phyloP scores from a whole-genome alignment of 2,113 vertebrate genomes.

The Ceyx cyanopectus region DNA sequence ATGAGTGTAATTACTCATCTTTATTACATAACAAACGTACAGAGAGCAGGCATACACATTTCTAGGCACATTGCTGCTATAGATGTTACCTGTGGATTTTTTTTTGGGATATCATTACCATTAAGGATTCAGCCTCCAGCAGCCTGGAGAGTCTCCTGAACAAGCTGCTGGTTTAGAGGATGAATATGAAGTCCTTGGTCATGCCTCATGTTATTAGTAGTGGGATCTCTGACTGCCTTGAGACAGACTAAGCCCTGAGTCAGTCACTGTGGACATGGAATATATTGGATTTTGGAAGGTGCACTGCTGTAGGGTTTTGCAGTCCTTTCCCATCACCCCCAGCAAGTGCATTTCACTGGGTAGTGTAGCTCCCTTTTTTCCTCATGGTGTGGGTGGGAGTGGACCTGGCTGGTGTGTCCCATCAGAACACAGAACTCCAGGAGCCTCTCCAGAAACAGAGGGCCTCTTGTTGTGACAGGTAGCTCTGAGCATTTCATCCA shows the following conservation, averaged over 20 bases:
- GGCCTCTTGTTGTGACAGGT: constrained; percentile 41
- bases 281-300: background rate
- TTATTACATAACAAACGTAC: background rate
- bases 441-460: background rate
- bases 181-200: background rate
- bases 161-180: background rate
- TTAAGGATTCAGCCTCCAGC: background rate
- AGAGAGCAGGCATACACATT: background rate
- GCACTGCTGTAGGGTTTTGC: background rate
- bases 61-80: background rate
- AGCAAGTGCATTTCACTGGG: background rate
- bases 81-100: background rate
- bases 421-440: background rate
- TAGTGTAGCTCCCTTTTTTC: background rate
- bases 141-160: background rate
- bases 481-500: constrained; percentile 58
- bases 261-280: rapidly evolving
- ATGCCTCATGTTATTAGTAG: background rate
- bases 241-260: background rate
- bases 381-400: background rate
- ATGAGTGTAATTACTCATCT: background rate
- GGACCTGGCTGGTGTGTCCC: background rate
- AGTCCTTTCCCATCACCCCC: background rate
- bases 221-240: background rate
- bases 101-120: background rate